Percentiles rank a stretch among this genome's conserved stretches.
Evolutionary conservation across 2,113 vertebrate species (phyloP).

Genomic region (Vulpes vulpes): DNA sequence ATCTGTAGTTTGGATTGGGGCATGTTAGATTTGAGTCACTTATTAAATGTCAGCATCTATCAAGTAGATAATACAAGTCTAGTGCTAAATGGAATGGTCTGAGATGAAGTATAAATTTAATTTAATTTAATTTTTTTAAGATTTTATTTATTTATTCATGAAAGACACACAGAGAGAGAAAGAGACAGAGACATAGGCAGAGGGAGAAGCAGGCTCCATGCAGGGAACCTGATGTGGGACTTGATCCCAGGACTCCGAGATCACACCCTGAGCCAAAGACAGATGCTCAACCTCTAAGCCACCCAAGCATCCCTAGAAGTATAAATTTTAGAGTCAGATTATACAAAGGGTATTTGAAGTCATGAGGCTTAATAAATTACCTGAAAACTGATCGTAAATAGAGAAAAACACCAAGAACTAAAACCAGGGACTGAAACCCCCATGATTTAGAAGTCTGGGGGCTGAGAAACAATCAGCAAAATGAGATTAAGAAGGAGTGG

Average conservation of each 20-base stretch:
- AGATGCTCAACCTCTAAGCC: too few relatives aligned
- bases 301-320: background rate
- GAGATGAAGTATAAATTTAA: background rate
- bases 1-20: background rate
- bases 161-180: too few relatives aligned
- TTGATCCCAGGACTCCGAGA: too few relatives aligned
- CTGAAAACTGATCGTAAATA: background rate
- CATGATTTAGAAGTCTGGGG: background rate
- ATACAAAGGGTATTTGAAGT: background rate
- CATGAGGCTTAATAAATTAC: background rate
- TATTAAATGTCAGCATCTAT: background rate
- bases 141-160: too few relatives aligned
- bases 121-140: too few relatives aligned
- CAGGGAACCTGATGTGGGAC: too few relatives aligned
- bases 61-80: background rate
- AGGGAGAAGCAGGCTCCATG: too few relatives aligned
- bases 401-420: slow-evolving; percentile 35
- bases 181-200: too few relatives aligned
- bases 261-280: too few relatives aligned
- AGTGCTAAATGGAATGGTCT: background rate
- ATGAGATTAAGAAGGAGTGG: background rate
- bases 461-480: background rate
- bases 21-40: background rate
- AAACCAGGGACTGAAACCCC: background rate
- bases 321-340: background rate